These are phyloP conservation scores for Zhuqinia jingwanae DNA, from an alignment of 2,888 invertebrate genomes.

Conservation along the genomic window DNA sequence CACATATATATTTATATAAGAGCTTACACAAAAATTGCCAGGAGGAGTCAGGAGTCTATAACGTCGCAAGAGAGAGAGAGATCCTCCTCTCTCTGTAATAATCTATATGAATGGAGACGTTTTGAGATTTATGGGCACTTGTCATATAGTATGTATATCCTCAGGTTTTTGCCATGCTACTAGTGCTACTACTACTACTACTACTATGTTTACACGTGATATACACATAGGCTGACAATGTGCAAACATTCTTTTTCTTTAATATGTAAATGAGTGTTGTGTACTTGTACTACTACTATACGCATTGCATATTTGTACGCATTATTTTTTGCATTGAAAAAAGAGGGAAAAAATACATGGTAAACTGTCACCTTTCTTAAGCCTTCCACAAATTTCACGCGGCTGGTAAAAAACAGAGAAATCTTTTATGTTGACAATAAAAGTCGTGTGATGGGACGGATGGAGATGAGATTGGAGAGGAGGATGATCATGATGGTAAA, in stretches of 20 bases:
- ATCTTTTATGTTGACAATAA: constrained; percentile 53
- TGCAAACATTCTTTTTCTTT: not conserved
- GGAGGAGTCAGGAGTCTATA: not conserved
- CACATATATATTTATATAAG: too few relatives aligned
- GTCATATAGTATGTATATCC: constrained; percentile 24
- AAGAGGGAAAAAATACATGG: not conserved
- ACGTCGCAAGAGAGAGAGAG: not conserved
- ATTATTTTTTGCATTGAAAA: not conserved
- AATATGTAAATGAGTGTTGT: not conserved
- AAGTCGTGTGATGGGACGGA: constrained; percentile 3
- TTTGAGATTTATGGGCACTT: constrained; percentile 54
- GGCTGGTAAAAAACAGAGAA: constrained; percentile 43
- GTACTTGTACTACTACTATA: not conserved
- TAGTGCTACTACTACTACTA: not conserved
- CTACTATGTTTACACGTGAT: not conserved
- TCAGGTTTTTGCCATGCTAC: constrained; percentile 11
- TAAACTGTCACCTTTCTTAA: constrained; percentile 35
- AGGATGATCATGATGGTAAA: constrained; percentile 10
- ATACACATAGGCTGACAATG: constrained; percentile 13
- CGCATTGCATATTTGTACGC: not conserved
- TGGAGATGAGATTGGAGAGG: not conserved
- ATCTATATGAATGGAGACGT: constrained; percentile 52
- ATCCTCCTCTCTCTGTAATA: constrained; percentile 15
- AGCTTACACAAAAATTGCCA: constrained; percentile 45
- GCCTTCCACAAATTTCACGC: constrained; percentile 44